Evolutionary conservation across 92 coral and sea anemone genomes (phyloP), one percentile per base, ranked within the genome.

Genomic region (Epizoanthus rinbou): DNA sequence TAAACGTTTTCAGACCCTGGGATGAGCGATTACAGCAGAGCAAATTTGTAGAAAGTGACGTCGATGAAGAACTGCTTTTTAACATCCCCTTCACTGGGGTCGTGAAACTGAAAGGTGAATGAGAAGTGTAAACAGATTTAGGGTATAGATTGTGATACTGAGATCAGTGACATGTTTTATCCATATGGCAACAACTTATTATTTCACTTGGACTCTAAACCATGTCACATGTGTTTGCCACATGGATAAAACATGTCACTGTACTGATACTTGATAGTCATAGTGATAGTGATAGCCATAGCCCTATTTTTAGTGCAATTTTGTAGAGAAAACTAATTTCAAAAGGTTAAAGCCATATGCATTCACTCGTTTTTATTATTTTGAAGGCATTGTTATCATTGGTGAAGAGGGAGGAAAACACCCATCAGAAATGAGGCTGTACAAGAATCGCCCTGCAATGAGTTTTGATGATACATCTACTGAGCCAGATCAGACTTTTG

Each of bases 1-100:
- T 88, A 74, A 86, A 91, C 80, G 99, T 94, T 33, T 96, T 96
- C 66, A 96, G 85, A 85, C 91, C 99, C 17, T 96, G 99, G 99
- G 91, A 91, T 57, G 91, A 96, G 76, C 73, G 99, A 39, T 82
- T 88, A 57, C 98, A 96, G 73, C 84, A 88, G 25, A 88, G 87
- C 14, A 96, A 86, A 74, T 94, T 91, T 89, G 99, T 96, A 21
- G 97, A 93, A 80, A 96, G 99, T 58, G 99, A 96, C 56, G 97
- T 90, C 5, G 99, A 96, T 80, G 97, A 96, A 25, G 99, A 96
- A 76, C 79, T 96, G 37, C 70, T 96, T 64, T 96, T 96, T 43
- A 96, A 94, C 75, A 92, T 96, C 56, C 96, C 99, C 58, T 96
- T 96, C 73, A 88, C 94, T 60, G 99, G 99, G n/a, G 90, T 83